Evolutionary conservation across 2,888 invertebrate species (phyloP).

Genomic region (Drosophila glabriapex): DNA sequence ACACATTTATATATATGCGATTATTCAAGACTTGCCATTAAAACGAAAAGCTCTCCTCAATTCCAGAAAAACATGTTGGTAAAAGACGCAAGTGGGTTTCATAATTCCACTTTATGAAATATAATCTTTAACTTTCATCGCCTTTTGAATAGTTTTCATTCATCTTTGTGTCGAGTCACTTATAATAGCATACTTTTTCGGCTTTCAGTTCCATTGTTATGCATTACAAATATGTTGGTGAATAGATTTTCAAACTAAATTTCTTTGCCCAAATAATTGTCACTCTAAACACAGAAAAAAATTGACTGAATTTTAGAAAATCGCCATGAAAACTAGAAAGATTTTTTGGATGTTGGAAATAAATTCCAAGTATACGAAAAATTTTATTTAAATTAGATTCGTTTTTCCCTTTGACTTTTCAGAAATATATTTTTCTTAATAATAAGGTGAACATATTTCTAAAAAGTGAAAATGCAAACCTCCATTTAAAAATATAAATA

Average conservation of each 20-base stretch:
- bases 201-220: background rate
- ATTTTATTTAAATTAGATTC: background rate
- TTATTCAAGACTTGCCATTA: background rate
- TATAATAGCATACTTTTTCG: slow-evolving; percentile 20
- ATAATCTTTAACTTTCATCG: background rate
- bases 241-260: background rate
- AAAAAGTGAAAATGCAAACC: background rate
- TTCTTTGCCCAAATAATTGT: background rate
- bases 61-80: background rate
- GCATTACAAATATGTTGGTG: background rate
- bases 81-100: background rate
- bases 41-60: background rate
- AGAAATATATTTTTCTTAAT: background rate
- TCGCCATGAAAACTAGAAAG: background rate
- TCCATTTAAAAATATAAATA: too few species aligned
- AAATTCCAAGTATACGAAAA: background rate
- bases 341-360: background rate
- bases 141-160: background rate
- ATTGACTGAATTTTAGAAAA: background rate
- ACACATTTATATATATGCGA: background rate
- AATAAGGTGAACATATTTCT: background rate
- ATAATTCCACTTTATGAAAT: background rate
- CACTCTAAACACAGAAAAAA: background rate
- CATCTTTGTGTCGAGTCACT: background rate
- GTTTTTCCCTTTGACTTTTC: background rate